A percentile compares a stretch with the other conserved stretches of the same genome.
phyloP scores from a whole-genome alignment of 64 coral and sea anemone species.

The Actinia equina region DNA sequence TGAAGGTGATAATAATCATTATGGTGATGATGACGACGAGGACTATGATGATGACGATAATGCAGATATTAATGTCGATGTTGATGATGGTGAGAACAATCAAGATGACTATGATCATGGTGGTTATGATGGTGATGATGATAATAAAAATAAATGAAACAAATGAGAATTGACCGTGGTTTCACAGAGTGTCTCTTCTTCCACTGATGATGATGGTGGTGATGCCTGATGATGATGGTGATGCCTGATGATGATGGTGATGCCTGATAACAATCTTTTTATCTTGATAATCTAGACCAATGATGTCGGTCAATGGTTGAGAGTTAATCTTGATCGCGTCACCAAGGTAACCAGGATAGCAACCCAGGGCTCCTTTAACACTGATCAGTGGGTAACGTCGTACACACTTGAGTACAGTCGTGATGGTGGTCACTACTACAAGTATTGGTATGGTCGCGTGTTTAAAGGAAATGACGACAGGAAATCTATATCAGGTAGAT shows the following conservation, averaged over 20 bases:
- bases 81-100: neutral
- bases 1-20: too few relatives aligned
- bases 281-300: neutral
- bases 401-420: conserved; percentile 12
- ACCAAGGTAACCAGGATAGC: conserved; percentile 1
- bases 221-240: neutral
- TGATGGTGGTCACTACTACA: neutral
- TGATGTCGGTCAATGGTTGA: conserved; percentile 8
- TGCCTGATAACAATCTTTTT: neutral
- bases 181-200: neutral
- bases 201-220: neutral
- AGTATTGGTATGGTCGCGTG: conserved; percentile 10
- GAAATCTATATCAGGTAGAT: conserved; percentile 8
- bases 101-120: neutral
- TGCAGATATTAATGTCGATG: too few relatives aligned
- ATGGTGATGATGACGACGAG: too few relatives aligned
- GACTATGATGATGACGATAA: too few relatives aligned
- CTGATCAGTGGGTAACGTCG: conserved; percentile 2
- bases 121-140: neutral
- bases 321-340: neutral
- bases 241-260: neutral
- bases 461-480: conserved; percentile 34
- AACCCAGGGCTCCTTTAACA: neutral
- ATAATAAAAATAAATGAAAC: too few relatives aligned
- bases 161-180: too few relatives aligned